Evolutionary conservation across 2,888 invertebrate genomes (phyloP).

Genomic region (Leptopilina syphax): DNA sequence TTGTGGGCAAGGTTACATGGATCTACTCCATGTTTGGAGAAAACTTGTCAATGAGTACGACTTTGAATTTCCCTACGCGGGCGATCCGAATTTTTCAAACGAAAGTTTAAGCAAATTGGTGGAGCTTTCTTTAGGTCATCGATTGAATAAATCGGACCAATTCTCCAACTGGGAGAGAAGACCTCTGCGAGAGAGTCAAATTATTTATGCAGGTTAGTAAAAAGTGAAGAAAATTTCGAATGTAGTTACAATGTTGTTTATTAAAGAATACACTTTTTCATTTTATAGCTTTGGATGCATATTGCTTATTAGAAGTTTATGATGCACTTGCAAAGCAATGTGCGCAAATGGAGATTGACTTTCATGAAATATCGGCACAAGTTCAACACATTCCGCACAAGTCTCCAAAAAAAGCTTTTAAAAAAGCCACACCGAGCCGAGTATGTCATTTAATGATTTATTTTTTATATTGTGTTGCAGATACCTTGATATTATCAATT

Average conservation of each 20-base stretch:
- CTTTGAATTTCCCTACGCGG: constrained; percentile 80
- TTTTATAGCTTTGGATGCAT: constrained; percentile 88
- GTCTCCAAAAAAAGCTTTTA: constrained; percentile 78
- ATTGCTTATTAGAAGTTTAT: constrained; percentile 90
- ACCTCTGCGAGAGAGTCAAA: constrained; percentile 87
- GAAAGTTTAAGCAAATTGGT: constrained; percentile 87
- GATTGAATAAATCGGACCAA: constrained; percentile 91
- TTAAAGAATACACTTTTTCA: not conserved
- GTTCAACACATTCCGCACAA: constrained; percentile 69
- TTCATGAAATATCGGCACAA: constrained; percentile 82
- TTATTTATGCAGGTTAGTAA: constrained; percentile 84
- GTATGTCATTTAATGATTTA: constrained; percentile 46
- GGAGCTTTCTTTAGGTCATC: constrained; percentile 85
- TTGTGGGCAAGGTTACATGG: constrained; percentile 79
- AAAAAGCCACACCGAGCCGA: constrained; percentile 61
- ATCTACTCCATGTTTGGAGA: constrained; percentile 81
- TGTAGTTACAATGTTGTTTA: constrained; percentile 18
- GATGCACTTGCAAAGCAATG: constrained; percentile 80
- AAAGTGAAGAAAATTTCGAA: not conserved
- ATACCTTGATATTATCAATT: not conserved
- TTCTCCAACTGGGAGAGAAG: constrained; percentile 94
- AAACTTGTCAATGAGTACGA: constrained; percentile 78
- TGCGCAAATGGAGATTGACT: constrained; percentile 79
- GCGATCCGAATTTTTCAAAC: constrained; percentile 78
- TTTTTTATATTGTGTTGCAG: not conserved